A percentile compares a stretch with the other conserved stretches of the same genome.
These are phyloP conservation scores for Oreochromis aureus DNA, from an alignment of 2,113 vertebrate genomes.

Conservation along the genomic window DNA sequence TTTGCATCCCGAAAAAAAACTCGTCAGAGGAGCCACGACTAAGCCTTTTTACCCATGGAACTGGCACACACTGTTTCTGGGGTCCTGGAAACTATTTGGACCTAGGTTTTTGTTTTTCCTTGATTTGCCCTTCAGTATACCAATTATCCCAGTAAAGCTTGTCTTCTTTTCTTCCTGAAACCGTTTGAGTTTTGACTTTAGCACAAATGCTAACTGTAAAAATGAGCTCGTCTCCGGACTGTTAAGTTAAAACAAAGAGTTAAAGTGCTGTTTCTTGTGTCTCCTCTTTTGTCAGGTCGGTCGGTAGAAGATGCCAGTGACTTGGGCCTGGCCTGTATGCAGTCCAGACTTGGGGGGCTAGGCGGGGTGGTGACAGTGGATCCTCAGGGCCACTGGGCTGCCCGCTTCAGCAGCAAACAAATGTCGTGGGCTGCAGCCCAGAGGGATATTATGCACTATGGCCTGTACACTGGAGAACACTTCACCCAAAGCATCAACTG, in stretches of 20 bases:
- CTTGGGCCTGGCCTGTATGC: constrained; percentile 79
- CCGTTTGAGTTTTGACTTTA: neutral
- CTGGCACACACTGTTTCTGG: neutral
- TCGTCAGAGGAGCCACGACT: neutral
- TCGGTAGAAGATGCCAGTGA: constrained; percentile 77
- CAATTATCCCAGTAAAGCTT: neutral
- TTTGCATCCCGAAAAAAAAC: neutral
- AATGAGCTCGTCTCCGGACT: neutral
- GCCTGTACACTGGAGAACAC: constrained; percentile 70
- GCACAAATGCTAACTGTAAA: neutral
- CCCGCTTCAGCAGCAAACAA: constrained; percentile 77
- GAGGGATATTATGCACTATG: constrained; percentile 73
- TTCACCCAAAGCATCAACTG: constrained; percentile 35
- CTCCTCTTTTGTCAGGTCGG: constrained; percentile 73
- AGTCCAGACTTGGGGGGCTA: constrained; percentile 74
- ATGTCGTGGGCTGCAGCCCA: constrained; percentile 89
- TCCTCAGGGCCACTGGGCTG: constrained; percentile 80
- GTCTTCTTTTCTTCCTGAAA: neutral
- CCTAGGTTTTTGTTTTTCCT: neutral
- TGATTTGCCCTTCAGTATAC: neutral
- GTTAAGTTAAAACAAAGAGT: neutral
- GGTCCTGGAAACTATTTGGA: neutral
- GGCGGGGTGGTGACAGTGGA: constrained; percentile 84
- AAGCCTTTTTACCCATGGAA: neutral
- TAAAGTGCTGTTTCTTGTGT: neutral